Evolutionary conservation across 1,140 invertebrate genomes (phyloP).

Genomic region (Cydia fagiglandana): DNA sequence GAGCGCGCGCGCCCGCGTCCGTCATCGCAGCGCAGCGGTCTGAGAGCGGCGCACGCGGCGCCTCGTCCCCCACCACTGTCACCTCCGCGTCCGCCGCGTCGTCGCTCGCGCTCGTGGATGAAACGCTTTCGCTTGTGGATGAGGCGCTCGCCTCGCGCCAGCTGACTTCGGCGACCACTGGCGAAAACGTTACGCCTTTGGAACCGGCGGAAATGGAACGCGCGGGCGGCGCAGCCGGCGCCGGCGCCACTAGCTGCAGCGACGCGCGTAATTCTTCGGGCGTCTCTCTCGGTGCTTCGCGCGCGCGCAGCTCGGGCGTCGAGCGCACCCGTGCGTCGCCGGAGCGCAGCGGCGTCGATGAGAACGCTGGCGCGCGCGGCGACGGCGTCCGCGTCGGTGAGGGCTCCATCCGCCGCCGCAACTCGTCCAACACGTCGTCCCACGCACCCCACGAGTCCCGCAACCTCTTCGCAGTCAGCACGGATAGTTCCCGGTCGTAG

Average conservation of each 20-base stretch:
- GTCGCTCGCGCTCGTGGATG: slow-evolving; percentile 58
- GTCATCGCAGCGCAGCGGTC: slow-evolving; percentile 59
- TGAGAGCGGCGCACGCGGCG: slow-evolving; percentile 60
- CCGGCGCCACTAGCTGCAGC: slow-evolving; percentile 77
- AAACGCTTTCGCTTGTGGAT: slow-evolving; percentile 50
- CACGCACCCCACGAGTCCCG: slow-evolving; percentile 72
- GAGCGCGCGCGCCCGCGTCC: slow-evolving; percentile 69
- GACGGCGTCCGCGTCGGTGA: slow-evolving; percentile 66
- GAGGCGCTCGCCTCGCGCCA: slow-evolving; percentile 81
- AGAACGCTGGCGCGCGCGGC: slow-evolving; percentile 62
- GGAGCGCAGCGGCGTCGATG: slow-evolving; percentile 68
- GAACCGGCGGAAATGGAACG: slow-evolving; percentile 76
- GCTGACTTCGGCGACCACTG: slow-evolving; percentile 85
- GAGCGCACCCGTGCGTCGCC: slow-evolving; percentile 79
- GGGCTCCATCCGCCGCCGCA: slow-evolving; percentile 64
- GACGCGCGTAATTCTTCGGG: slow-evolving; percentile 78
- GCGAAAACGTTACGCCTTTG: slow-evolving; percentile 81
- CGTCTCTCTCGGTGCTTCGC: slow-evolving; percentile 65
- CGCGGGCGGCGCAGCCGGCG: slow-evolving; percentile 66
- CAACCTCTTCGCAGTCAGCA: slow-evolving; percentile 71
- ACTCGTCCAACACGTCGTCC: slow-evolving; percentile 75
- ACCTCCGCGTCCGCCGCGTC: slow-evolving; percentile 69
- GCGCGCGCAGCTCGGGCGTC: slow-evolving; percentile 82
- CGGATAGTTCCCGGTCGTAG: slow-evolving; percentile 79
- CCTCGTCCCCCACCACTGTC: slow-evolving; percentile 50